Evolutionary conservation across 2,113 vertebrate genomes (phyloP).

Genomic region (Glaucomys volans): DNA sequence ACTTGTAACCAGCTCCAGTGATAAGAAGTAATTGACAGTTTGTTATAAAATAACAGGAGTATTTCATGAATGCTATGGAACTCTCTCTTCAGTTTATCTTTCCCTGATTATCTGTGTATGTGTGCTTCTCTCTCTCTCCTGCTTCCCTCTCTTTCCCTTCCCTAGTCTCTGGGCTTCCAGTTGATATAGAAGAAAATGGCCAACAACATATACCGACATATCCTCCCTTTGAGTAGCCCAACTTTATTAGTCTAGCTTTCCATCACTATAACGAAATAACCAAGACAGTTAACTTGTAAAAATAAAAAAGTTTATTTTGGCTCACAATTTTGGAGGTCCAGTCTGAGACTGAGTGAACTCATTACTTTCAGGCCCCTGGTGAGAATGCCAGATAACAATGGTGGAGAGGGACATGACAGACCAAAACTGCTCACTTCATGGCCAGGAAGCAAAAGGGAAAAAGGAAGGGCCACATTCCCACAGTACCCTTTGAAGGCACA

Average conservation of each 20-base stretch:
- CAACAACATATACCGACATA: background rate
- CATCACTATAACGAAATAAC: background rate
- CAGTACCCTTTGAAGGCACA: background rate
- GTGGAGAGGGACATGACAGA: background rate
- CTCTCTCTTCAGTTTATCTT: background rate
- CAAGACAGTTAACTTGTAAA: too few relatives aligned
- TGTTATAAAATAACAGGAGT: background rate
- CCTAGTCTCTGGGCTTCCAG: background rate
- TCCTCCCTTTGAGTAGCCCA: background rate
- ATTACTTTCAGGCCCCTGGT: background rate
- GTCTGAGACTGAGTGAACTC: too few relatives aligned
- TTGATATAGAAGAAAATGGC: background rate
- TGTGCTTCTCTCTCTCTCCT: background rate
- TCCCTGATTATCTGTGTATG: background rate
- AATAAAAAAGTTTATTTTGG: background rate
- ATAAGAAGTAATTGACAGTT: background rate
- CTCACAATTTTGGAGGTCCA: too few relatives aligned
- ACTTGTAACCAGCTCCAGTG: background rate
- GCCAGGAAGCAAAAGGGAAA: background rate
- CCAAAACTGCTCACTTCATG: background rate
- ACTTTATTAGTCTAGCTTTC: background rate
- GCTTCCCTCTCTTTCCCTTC: background rate
- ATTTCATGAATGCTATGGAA: background rate
- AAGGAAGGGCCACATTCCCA: background rate
- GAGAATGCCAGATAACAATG: fast-evolving